A percentile compares a stretch with the other conserved stretches of the same genome.
Evolutionary conservation across 2,113 vertebrate genomes (phyloP).

Genomic region (Bubo scandiacus): DNA sequence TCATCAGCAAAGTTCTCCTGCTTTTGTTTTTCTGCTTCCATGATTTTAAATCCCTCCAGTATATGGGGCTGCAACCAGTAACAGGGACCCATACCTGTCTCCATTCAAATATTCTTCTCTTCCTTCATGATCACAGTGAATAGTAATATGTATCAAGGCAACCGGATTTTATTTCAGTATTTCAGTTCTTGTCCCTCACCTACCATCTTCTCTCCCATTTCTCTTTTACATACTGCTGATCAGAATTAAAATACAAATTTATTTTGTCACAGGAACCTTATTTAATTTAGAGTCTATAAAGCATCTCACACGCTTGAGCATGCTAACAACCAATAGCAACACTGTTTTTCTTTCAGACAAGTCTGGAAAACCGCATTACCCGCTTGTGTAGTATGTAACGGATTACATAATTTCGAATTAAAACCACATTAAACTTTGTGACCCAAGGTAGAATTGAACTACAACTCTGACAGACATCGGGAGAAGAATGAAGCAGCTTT

Average conservation of each 20-base stretch:
- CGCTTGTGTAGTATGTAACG: neutral
- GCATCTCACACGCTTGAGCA: neutral
- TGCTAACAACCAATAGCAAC: neutral
- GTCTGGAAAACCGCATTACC: neutral
- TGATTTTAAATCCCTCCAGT: neutral
- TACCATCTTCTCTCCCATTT: neutral
- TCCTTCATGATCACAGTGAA: neutral
- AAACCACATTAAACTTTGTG: neutral
- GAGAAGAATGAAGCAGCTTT: neutral
- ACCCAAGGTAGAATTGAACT: neutral
- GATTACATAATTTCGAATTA: neutral
- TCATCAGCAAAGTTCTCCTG: neutral
- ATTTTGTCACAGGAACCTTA: neutral
- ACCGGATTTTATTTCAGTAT: neutral
- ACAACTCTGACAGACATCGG: neutral
- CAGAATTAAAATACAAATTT: neutral
- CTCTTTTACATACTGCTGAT: neutral
- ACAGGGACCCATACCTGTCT: neutral
- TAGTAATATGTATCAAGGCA: neutral
- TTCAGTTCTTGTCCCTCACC: neutral
- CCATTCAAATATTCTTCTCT: neutral
- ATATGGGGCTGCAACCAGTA: neutral
- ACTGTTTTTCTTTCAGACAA: neutral
- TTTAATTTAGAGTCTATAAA: neutral
- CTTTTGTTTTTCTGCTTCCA: neutral